Base-by-base conservation (phyloP, 2,888 invertebrate genomes). In the Bhutanitis thaidina region DNA sequence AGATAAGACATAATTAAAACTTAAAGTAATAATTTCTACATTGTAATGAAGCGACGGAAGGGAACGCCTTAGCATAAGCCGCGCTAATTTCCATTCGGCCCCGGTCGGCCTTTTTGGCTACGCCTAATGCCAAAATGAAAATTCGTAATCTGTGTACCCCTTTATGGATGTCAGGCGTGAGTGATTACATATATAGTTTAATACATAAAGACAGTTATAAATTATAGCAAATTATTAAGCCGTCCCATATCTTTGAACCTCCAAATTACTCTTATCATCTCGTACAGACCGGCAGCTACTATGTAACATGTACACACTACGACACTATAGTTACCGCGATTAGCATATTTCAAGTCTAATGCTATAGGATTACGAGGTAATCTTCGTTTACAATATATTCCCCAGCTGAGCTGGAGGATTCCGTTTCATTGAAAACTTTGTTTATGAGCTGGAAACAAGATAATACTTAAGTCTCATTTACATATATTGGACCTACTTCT, bases 261-360 rank as follows among this genome's bases (percentile, higher is more conserved):
- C 1, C 9, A n/a, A 30, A n/a, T 30, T n/a, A n/a, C 10, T 30
- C 30, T 1, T 3, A 30, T 20, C 20, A 0, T 30, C n/a, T n/a
- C 30, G 2, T 3, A 34, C 12, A 7, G 12, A 4, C 7, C 7
- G 13, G 12, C 7, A 12, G 10, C 12, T 10, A 36, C 14, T 14
- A 25, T 27, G 13, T 12, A n/a, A 43, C 35, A 13, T 15, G 27
- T 25, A 27, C 25, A 27, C 13, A 43, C n/a, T n/a, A n/a, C 10
- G 20, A 10, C 9, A 15, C 36, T 38, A 12, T 16, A 12, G 13
- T 34, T 14, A 20, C 32, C 20, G 16, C 15, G 16, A 35, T 47
- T 46, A 46, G 34, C 40, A 47, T 40, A 47, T 27, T 25, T 35
- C 12, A 46, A 20, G 25, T 39, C 3, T 27, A 39, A 39, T 25